Conservation (phyloP, 2,113 vertebrate species). For the Macrotis lagotis region DNA sequence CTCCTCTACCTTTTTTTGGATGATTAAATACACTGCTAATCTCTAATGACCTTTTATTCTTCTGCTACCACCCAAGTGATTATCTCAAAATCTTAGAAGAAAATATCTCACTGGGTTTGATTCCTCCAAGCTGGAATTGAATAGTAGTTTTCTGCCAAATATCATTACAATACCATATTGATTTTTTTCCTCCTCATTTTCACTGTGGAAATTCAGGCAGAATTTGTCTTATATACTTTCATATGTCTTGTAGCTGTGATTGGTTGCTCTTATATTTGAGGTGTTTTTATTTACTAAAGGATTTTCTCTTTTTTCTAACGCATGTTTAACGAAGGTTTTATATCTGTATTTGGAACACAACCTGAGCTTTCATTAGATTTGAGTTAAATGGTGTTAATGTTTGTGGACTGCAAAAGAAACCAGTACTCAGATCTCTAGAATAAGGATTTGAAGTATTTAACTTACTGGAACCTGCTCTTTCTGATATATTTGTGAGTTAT, state of each 20-base stretch:
- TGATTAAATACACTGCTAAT: conserved; percentile 43
- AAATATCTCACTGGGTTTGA: conserved; percentile 82
- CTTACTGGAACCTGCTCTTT: background rate
- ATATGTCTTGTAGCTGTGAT: conserved; percentile 32
- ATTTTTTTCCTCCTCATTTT: conserved; percentile 82
- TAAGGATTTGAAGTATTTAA: background rate
- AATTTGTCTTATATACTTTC: conserved; percentile 60
- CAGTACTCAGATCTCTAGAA: background rate
- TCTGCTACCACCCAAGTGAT: conserved; percentile 40
- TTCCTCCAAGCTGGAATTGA: conserved; percentile 85
- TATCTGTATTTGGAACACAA: background rate
- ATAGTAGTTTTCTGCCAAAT: conserved; percentile 86
- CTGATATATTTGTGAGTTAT: conserved; percentile 36
- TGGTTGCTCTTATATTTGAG: conserved; percentile 47
- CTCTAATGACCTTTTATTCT: conserved; percentile 39
- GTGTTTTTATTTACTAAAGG: background rate
- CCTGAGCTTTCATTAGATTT: background rate
- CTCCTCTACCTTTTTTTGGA: conserved; percentile 44
- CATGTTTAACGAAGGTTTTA: conserved; percentile 24
- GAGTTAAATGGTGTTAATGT: background rate
- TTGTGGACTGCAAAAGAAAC: background rate
- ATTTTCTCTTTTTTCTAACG: background rate
- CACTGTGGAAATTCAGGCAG: conserved; percentile 58
- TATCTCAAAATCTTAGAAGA: conserved; percentile 71
- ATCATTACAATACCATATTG: conserved; percentile 84